Evolutionary conservation across 2,888 invertebrate genomes (phyloP), one percentile per base, ranked within the genome.

Genomic region (Philaethria dido): DNA sequence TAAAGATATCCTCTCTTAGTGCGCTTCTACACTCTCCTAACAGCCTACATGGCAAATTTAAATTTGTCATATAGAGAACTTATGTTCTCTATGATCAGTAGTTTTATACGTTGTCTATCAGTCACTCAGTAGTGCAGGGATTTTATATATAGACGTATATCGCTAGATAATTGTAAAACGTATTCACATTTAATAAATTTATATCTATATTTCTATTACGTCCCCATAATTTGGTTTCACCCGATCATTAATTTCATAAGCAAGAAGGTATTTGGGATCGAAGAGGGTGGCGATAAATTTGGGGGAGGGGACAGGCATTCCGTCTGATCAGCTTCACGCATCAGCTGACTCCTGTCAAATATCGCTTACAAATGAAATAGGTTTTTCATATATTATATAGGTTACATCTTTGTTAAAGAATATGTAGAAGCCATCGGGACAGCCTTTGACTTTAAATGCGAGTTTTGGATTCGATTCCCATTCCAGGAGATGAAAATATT

Each of bases 291-390:
- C 63, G 42, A 64, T 68, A 60, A 64, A 61, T 55, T 39, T 50
- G 16, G 29, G 47, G n/a, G 18, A 47, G 47, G 47, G 18, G 45
- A n/a, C 52, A 50, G 55, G 33, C 57, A 57, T 66, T 66, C 66
- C 66, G 64, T 67, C 61, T 47, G 64, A 69, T 69, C 67, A 64
- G 64, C 64, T 64, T 69, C 57, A 64, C 69, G 66, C 66, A 57
- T 69, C 67, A 48, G 22, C 52, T 50, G 63, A 60, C 55, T 59
- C 48, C 57, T 57, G 52, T 52, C 67, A 63, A 59, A 67, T 63
- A 63, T 45, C 50, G 59, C 52, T 59, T 63, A 63, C 61, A 62
- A 45, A 47, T 39, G 36, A 52, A 52, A 52, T 44, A 63, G 42
- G 42, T 63, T 54, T 52, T 44, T 18, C 16, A 18, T 44, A 44